phyloP scores from a whole-genome alignment of 2,113 vertebrate species.

The Cnemophilus loriae region DNA sequence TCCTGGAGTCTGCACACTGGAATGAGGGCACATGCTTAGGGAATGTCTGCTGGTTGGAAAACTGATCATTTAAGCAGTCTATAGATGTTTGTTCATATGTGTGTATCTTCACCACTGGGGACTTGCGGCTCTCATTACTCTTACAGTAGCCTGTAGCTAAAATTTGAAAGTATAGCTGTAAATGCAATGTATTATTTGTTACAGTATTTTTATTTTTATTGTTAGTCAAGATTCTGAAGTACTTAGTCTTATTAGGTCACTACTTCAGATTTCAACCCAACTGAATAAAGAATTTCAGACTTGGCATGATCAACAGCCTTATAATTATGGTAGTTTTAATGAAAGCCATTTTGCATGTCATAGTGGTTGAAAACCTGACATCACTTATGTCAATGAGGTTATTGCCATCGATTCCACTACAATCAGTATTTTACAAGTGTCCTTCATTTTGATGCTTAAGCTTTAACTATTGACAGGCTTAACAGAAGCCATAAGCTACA shows the following conservation, averaged over 20 bases:
- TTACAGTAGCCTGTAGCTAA: neutral
- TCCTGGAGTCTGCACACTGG: neutral
- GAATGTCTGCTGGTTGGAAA: neutral
- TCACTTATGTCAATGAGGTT: neutral
- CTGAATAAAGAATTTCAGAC: neutral
- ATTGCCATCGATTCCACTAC: conserved; percentile 15
- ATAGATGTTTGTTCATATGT: neutral
- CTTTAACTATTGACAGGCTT: neutral
- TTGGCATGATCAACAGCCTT: neutral
- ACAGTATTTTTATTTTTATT: neutral
- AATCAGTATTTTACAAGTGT: neutral
- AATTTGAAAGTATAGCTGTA: neutral
- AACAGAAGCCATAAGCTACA: neutral
- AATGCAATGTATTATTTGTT: neutral
- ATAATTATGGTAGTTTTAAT: conserved; percentile 21
- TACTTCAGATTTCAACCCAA: neutral
- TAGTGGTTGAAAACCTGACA: neutral
- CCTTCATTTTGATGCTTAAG: neutral
- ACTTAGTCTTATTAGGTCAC: neutral
- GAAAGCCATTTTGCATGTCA: conserved; percentile 14
- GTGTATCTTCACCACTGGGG: neutral
- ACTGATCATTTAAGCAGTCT: neutral
- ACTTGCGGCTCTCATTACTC: neutral
- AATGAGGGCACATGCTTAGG: neutral
- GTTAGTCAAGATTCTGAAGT: neutral